Evolutionary conservation across 1,140 invertebrate species (phyloP).

Genomic region (Drosophila murphyi): DNA sequence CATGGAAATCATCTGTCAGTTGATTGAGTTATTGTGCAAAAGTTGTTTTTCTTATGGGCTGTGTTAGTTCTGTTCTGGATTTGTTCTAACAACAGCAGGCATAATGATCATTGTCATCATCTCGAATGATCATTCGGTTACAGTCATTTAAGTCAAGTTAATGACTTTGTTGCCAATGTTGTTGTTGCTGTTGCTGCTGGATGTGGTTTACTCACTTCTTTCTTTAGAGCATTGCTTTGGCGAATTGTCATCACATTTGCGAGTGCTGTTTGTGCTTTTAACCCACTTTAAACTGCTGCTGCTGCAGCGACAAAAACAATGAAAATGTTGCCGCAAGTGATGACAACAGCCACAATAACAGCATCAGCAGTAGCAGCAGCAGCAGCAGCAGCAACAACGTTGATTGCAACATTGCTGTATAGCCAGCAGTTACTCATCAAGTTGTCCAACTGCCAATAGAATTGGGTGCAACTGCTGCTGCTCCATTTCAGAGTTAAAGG

Average conservation of each 20-base stretch:
- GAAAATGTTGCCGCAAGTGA: constrained; percentile 48
- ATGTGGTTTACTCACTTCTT: constrained; percentile 21
- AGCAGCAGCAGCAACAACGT: constrained; percentile 23
- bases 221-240: constrained; percentile 32
- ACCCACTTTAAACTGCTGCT: constrained; percentile 49
- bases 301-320: constrained; percentile 41
- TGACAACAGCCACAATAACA: constrained; percentile 26
- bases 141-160: constrained; percentile 31
- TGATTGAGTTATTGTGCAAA: constrained; percentile 29
- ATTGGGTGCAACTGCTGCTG: constrained; percentile 38
- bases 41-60: constrained; percentile 12
- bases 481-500: constrained; percentile 12
- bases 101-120: constrained; percentile 21
- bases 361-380: constrained; percentile 12
- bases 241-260: constrained; percentile 57
- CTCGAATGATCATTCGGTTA: constrained; percentile 30
- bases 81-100: constrained; percentile 6
- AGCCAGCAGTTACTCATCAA: constrained; percentile 44
- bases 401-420: constrained; percentile 46
- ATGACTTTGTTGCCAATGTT: background rate
- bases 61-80: constrained; percentile 11
- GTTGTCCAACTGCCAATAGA: constrained; percentile 45
- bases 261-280: constrained; percentile 53
- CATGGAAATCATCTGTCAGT: constrained; percentile 10
- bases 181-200: constrained; percentile 1